Evolutionary conservation across 2,888 invertebrate genomes (phyloP), one percentile per base, ranked within the genome.

Genomic region (Tanaodytes sp.): DNA sequence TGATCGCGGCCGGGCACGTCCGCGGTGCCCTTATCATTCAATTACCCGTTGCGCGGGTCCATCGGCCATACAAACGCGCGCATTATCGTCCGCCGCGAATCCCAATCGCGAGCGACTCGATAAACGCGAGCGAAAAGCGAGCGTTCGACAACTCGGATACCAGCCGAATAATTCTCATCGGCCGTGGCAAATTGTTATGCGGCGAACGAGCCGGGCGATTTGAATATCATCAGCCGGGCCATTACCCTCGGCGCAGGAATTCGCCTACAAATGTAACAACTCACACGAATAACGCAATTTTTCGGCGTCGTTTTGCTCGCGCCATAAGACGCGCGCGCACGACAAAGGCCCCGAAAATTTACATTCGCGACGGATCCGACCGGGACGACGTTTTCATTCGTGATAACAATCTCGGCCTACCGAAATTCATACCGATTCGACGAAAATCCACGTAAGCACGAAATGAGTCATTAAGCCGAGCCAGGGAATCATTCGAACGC

Each of bases 391-490:
- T 46, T 48, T 48, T 46, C 67, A 62, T 57, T 57, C 51, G 66
- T 62, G 65, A 71, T 66, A 57, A 33, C 5, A 27, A 59, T 66
- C 58, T 14, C 37, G 51, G 16, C 16, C 23, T 51, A 4, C 30
- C 48, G 16, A 57, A 70, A 65, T 51, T 57, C 62, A 57, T 57
- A 51, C 65, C 57, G 52, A 61, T 64, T 57, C 57, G 48, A 42
- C 39, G 45, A 52, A 52, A 64, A 51, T 51, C 46, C 57, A 42
- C 57, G 64, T 57, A 64, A 37, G 19, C 30, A 14, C 39, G 62
- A 58, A 62, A 67, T 67, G 67, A 67, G 61, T 61, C 55, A 67
- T 67, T 67, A 67, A 57, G 61, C 18, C 20, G 15, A 16, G 43
- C 40, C 39, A 3, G 59, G 49, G 46, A 65, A 71, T 54, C 48